Evolutionary conservation across 2,113 vertebrate genomes (phyloP).

Genomic region (Ammodramus savannarum): DNA sequence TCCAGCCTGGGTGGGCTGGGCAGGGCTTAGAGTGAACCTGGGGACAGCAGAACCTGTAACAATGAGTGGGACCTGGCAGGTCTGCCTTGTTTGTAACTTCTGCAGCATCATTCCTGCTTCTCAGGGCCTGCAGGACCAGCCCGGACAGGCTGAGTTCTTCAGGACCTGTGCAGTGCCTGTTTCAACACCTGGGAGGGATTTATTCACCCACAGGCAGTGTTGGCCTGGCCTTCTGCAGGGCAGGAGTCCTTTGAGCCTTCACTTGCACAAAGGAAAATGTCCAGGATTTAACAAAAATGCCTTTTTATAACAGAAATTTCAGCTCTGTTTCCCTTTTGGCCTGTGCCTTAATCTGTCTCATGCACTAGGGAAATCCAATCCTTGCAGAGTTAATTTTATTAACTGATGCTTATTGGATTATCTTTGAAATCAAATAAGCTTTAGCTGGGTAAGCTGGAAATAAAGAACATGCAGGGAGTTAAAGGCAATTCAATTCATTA

Average conservation of each 20-base stretch:
- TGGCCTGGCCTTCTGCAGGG: not conserved
- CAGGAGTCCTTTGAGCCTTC: not conserved
- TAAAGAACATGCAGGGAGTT: not conserved
- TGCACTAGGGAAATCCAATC: not conserved
- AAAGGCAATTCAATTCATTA: not conserved
- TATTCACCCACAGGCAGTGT: not conserved
- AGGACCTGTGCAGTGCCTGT: not conserved
- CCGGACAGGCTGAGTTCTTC: not conserved
- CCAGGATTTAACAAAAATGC: not conserved
- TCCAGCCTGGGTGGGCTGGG: not conserved
- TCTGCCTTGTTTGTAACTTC: not conserved
- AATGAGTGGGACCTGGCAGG: not conserved
- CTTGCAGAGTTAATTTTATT: not conserved
- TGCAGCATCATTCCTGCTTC: not conserved
- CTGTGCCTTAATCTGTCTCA: not conserved
- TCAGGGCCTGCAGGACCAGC: not conserved
- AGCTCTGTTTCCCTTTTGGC: not conserved
- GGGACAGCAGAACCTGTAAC: not conserved
- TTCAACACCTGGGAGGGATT: not conserved
- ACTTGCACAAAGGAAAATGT: not conserved
- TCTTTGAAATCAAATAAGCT: conserved; percentile 17
- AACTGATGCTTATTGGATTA: conserved; percentile 8
- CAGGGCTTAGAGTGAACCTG: not conserved
- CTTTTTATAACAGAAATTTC: not conserved
- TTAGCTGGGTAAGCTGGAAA: not conserved